A percentile compares a stretch with the other conserved stretches of the same genome.
Conservation (phyloP, 2,113 vertebrate species). For the Nymphicus hollandicus region DNA sequence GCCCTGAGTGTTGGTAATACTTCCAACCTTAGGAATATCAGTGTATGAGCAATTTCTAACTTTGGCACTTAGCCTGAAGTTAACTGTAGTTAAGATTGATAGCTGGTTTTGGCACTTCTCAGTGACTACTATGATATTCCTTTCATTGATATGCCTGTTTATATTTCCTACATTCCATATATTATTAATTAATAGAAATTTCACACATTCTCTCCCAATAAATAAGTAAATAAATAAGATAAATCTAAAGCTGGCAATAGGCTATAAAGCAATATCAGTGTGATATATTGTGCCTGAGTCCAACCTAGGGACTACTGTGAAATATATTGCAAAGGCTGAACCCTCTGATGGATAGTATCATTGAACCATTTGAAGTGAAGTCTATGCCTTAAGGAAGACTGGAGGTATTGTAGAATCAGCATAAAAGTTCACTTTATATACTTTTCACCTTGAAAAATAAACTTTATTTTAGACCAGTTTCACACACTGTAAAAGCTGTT, state of each 20-base stretch:
- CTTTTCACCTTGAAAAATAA: slow-evolving; percentile 43
- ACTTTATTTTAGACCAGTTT: background rate
- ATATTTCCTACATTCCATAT: background rate
- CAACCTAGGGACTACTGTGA: slow-evolving; percentile 25
- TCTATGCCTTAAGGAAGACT: slow-evolving; percentile 23
- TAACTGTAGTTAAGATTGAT: background rate
- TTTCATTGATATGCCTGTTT: background rate
- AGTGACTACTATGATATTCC: background rate
- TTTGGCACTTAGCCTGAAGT: background rate
- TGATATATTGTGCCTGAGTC: slow-evolving; percentile 32
- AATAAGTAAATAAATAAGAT: slow-evolving; percentile 41
- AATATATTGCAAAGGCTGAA: slow-evolving; percentile 48
- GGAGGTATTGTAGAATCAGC: slow-evolving; percentile 19
- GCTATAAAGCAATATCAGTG: slow-evolving; percentile 39
- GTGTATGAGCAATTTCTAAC: background rate
- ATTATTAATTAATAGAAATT: slow-evolving; percentile 34
- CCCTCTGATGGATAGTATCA: slow-evolving; percentile 36
- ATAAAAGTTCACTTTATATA: slow-evolving; percentile 41
- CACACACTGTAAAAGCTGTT: background rate
- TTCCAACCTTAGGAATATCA: background rate
- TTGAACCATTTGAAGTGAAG: slow-evolving; percentile 46
- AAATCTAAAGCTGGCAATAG: slow-evolving; percentile 10
- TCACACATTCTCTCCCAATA: background rate
- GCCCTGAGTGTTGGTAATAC: background rate
- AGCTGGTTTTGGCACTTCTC: background rate